These are phyloP conservation scores for Meteorus colon DNA, from an alignment of 2,888 invertebrate species.

Conservation along the genomic window DNA sequence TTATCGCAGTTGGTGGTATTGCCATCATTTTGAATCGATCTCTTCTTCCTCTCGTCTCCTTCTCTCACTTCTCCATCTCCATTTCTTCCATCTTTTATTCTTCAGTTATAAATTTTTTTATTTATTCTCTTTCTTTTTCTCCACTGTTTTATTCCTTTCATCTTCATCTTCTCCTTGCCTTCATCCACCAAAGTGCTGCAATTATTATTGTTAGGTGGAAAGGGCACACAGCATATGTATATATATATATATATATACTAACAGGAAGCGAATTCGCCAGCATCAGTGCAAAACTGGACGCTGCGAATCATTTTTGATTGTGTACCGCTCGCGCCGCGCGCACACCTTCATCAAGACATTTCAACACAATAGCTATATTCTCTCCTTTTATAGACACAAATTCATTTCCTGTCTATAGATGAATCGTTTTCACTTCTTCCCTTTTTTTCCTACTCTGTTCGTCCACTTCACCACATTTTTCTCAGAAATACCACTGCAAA, in stretches of 20 bases:
- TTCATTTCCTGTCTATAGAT: slow-evolving; percentile 12
- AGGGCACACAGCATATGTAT: neutral
- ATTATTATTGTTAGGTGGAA: neutral
- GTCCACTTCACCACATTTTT: neutral
- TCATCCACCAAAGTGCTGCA: neutral
- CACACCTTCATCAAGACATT: slow-evolving; percentile 5
- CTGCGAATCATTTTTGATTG: neutral
- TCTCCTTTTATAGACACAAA: slow-evolving; percentile 2
- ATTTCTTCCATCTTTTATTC: slow-evolving; percentile 24
- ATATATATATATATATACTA: neutral
- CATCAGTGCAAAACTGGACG: slow-evolving; percentile 1
- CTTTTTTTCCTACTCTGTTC: neutral
- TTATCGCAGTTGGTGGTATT: slow-evolving; percentile 57
- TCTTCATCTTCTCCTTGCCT: neutral
- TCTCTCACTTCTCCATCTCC: slow-evolving; percentile 15
- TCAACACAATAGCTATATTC: slow-evolving; percentile 7
- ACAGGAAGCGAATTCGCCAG: slow-evolving; percentile 9
- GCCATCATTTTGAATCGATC: slow-evolving; percentile 52
- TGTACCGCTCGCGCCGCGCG: neutral
- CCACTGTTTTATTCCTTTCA: neutral
- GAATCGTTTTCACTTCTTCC: neutral
- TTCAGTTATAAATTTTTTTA: slow-evolving; percentile 25
- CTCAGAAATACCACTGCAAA: too few species aligned
- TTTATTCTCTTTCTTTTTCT: slow-evolving; percentile 1
- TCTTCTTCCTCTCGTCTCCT: slow-evolving; percentile 38